Evolutionary conservation across 2,113 vertebrate species (phyloP).

Genomic region (Manacus vitellinus): DNA sequence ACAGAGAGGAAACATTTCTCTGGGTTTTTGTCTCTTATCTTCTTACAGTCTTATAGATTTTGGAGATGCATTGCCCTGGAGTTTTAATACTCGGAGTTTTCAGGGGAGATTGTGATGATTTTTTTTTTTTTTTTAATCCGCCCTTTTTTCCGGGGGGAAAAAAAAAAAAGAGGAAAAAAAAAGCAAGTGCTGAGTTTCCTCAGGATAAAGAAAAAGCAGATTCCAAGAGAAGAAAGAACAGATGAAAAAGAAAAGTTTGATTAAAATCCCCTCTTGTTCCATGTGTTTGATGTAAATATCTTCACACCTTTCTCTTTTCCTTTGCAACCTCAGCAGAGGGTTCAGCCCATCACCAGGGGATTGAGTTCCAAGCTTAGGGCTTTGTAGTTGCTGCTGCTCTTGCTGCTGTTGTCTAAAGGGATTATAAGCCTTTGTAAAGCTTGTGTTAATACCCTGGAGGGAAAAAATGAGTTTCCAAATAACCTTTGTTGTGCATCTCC

Average conservation of each 20-base stretch:
- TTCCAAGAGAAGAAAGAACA: constrained; percentile 40
- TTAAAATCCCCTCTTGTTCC: constrained; percentile 63
- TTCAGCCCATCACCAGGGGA: constrained; percentile 35
- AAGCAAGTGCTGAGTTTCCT: constrained; percentile 44
- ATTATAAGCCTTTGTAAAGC: constrained; percentile 71
- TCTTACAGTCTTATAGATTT: constrained; percentile 75
- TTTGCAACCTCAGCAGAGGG: constrained; percentile 44
- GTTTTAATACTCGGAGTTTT: constrained; percentile 69
- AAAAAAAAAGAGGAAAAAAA: not conserved
- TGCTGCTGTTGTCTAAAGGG: constrained; percentile 64
- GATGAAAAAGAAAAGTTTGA: constrained; percentile 56
- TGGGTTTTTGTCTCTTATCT: constrained; percentile 69
- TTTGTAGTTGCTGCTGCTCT: constrained; percentile 60
- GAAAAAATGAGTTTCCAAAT: constrained; percentile 61
- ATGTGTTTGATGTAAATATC: constrained; percentile 51
- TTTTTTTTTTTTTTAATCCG: not conserved
- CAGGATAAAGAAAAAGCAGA: constrained; percentile 9
- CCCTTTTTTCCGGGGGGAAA: not conserved
- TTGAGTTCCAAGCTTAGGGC: constrained; percentile 40
- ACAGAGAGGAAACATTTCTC: constrained; percentile 65
- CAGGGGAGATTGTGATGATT: not conserved
- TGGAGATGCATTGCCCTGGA: constrained; percentile 65
- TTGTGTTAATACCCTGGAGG: constrained; percentile 66
- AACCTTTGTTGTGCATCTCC: constrained; percentile 36
- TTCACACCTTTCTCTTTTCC: constrained; percentile 54